These are phyloP conservation scores for Melanerpes formicivorus DNA, from an alignment of 2,113 vertebrate species.

Conservation along the genomic window DNA sequence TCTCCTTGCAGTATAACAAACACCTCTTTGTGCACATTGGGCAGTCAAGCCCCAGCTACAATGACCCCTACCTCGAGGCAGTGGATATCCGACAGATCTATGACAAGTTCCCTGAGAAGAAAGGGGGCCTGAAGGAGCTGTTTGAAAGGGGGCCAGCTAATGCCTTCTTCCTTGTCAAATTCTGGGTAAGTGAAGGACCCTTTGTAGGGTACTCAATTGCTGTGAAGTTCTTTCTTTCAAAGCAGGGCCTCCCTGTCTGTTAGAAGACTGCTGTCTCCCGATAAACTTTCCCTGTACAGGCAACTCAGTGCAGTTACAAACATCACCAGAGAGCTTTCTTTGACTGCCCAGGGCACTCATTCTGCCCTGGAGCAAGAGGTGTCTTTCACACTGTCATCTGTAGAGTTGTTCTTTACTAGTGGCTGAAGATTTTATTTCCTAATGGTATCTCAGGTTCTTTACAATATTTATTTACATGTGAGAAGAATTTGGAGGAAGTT, in stretches of 20 bases:
- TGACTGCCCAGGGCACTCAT: neutral
- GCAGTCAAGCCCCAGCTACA: conserved; percentile 90
- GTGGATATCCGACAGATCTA: conserved; percentile 94
- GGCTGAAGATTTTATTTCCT: neutral
- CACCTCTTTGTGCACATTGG: conserved; percentile 93
- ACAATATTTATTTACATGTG: neutral
- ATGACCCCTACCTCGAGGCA: conserved; percentile 90
- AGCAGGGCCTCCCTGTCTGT: fast-evolving
- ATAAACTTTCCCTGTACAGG: neutral
- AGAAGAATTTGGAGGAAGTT: neutral
- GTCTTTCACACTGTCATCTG: neutral
- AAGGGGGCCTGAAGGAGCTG: conserved; percentile 92
- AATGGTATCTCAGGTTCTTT: neutral
- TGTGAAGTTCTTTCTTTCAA: neutral
- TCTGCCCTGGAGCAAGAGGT: neutral
- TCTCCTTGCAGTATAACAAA: conserved; percentile 88
- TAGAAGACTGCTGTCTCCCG: neutral
- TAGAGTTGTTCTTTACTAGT: neutral
- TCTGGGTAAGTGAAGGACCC: conserved; percentile 84
- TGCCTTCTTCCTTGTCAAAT: conserved; percentile 93
- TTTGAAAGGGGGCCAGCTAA: conserved; percentile 91
- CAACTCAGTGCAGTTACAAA: neutral
- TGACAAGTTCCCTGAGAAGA: conserved; percentile 95
- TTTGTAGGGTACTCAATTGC: neutral
- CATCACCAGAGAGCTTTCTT: neutral